phyloP scores from a whole-genome alignment of 2,113 vertebrate genomes.

The Oenanthe oenanthe region DNA sequence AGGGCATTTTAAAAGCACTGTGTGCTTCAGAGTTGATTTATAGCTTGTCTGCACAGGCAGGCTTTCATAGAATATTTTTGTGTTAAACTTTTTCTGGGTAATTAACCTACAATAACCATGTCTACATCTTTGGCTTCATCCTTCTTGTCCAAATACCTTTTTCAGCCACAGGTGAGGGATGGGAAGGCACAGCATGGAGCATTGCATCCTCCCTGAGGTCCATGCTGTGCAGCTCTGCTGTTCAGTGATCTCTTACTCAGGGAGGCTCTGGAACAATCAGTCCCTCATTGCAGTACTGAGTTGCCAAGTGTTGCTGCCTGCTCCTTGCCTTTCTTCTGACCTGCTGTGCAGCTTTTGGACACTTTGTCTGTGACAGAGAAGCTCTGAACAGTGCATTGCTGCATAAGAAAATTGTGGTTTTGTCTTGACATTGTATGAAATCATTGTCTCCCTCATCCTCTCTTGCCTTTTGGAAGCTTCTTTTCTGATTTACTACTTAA shows the following conservation, averaged over 20 bases:
- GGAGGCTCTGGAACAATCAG: neutral
- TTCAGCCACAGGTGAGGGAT: rapidly evolving
- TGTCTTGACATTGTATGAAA: neutral
- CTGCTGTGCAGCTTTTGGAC: neutral
- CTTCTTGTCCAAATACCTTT: neutral
- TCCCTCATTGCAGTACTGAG: neutral
- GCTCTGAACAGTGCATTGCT: neutral
- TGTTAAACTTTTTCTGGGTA: neutral
- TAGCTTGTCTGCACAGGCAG: neutral
- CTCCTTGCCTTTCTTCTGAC: neutral
- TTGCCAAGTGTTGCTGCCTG: neutral
- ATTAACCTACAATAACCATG: neutral
- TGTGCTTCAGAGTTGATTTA: neutral
- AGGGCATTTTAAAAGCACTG: neutral
- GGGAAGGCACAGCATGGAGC: neutral
- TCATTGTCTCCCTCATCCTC: neutral
- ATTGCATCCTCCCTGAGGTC: neutral
- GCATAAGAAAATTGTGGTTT: neutral
- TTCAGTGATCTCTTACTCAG: neutral
- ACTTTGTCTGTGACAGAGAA: neutral
- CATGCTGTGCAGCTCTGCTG: neutral
- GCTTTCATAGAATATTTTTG: neutral
- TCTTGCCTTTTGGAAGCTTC: neutral
- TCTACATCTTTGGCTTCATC: neutral
- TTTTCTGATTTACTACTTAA: neutral